Evolutionary conservation across 2,797 vertebrate genomes (phyloP), one percentile per base, ranked within the genome.

Genomic region (Aselliscus stoliczkanus): DNA sequence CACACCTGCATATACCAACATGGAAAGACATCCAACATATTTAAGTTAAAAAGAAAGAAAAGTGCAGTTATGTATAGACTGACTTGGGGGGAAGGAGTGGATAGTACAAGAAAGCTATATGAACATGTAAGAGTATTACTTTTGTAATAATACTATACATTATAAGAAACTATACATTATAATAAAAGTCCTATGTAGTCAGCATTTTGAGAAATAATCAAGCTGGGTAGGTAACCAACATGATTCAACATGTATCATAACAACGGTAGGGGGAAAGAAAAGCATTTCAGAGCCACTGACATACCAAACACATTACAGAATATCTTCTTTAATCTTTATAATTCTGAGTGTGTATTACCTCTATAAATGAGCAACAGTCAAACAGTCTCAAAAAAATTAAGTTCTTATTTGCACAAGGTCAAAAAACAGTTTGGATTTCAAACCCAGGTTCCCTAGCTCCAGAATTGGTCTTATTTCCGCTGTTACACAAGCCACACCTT

Each of bases 371-470:
- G 20, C 18, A 72, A 72, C 37, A 67, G 50, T 84, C 39, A 65
- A 50, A 70, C 12, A 88, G 29, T 82, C 50, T 92, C 50, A 86
- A 87, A 88, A 70, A 83, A 75, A 18, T 87, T 58, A 77, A 90
- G 34, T 89, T 56, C 39, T 76, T 60, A 88, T 65, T 67, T 82
- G 27, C 31, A 70, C 6, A 76, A 90, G 50, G 75, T 64, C 23
- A 90, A 60, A 85, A 80, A 86, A 93, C 4, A 93, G n/a, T 25
- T 39, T 87, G 27, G 31, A 93, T 86, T 95, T 94, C 69, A 93
- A 89, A 94, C 29, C 14, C 42, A 92, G 21, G n/a, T 77, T 52
- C 83, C 58, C 6, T 5, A 95, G 39, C 34, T 91, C 34, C 47
- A 82, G 25, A 84, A 79, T 2, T 77, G 25, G 34, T 81, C 82